phyloP scores from a whole-genome alignment of 2,888 invertebrate genomes.

The Lamproptera curius region DNA sequence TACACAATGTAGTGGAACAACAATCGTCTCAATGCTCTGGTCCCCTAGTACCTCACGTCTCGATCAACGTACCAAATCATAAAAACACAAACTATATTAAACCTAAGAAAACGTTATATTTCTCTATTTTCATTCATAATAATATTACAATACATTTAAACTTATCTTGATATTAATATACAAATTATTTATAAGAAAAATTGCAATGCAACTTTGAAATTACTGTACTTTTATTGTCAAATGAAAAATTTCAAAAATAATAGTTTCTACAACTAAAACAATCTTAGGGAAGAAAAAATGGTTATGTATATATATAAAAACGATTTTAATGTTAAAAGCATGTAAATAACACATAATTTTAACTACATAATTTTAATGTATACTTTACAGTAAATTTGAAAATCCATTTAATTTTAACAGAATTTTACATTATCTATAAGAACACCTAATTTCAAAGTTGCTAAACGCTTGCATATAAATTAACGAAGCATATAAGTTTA shows the following conservation, averaged over 20 bases:
- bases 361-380: too few relatives aligned
- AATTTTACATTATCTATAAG: too few relatives aligned
- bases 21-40: slow-evolving; percentile 49
- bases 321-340: too few relatives aligned
- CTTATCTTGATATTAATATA: slow-evolving; percentile 6
- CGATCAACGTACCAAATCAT: slow-evolving; percentile 40
- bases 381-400: too few relatives aligned
- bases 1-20: slow-evolving; percentile 43
- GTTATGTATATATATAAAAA: too few relatives aligned
- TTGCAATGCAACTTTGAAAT: background rate
- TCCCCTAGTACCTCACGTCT: slow-evolving; percentile 45
- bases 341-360: too few relatives aligned
- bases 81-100: slow-evolving; percentile 17
- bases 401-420: too few relatives aligned
- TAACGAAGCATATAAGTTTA: too few relatives aligned
- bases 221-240: background rate
- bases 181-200: slow-evolving; percentile 5
- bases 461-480: too few relatives aligned
- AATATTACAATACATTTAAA: slow-evolving; percentile 3
- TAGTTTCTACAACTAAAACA: slow-evolving; percentile 19
- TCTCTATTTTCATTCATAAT: background rate
- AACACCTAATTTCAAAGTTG: too few relatives aligned
- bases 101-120: slow-evolving; percentile 2
- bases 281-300: too few relatives aligned
- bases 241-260: slow-evolving; percentile 36